phyloP scores from a whole-genome alignment of 2,113 vertebrate genomes.

The Bettongia penicillata region DNA sequence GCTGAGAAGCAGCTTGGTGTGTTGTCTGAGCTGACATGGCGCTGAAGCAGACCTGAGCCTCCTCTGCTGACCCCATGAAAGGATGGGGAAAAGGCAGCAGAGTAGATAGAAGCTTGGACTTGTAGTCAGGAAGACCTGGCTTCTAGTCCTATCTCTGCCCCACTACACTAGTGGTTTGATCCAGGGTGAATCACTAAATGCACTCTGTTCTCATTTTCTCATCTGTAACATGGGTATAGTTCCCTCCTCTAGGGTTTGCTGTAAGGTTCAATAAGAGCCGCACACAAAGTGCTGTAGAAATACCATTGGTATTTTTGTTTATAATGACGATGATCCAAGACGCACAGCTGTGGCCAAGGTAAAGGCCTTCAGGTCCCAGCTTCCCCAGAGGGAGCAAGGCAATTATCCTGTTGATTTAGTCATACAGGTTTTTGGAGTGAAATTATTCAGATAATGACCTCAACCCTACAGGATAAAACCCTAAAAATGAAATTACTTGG shows the following conservation, averaged over 20 bases:
- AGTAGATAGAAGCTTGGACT: neutral
- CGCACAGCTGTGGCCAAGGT: no score
- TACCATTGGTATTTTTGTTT: no score
- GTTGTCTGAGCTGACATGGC: no score
- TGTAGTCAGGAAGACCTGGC: no score
- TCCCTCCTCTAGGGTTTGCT: neutral
- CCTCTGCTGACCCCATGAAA: no score
- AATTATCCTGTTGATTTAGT: neutral
- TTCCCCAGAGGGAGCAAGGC: neutral
- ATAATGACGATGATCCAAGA: neutral
- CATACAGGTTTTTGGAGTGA: neutral
- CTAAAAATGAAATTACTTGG: neutral
- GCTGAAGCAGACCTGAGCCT: neutral
- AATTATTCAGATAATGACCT: neutral
- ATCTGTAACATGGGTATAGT: neutral
- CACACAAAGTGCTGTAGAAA: neutral
- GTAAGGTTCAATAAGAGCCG: neutral
- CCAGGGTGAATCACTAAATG: no score
- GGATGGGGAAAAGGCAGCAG: no score
- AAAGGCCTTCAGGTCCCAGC: neutral
- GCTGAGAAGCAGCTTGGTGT: no score
- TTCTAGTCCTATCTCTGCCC: no score
- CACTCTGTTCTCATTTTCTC: neutral
- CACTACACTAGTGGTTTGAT: neutral
- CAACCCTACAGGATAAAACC: neutral